These are phyloP conservation scores for Amaurobius ferox DNA, from an alignment of 2,888 invertebrate species.

Conservation along the genomic window DNA sequence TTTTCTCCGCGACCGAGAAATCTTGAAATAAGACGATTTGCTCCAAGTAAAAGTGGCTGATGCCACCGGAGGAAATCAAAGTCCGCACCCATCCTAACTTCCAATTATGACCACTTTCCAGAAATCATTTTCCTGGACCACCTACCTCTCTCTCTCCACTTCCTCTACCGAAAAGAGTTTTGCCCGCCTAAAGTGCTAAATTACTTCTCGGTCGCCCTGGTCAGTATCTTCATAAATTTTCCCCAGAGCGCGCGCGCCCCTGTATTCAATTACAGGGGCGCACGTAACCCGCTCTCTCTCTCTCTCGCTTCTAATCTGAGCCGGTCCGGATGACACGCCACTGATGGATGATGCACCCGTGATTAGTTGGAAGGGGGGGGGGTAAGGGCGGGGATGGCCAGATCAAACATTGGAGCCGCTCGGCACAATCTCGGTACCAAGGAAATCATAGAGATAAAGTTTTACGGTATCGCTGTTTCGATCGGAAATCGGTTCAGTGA, in stretches of 20 bases:
- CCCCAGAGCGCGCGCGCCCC: slow-evolving; percentile 22
- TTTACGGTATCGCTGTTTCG: neutral
- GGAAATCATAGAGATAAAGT: neutral
- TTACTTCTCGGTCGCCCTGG: slow-evolving; percentile 66
- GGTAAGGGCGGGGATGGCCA: neutral
- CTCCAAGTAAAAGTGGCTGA: neutral
- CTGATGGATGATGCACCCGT: slow-evolving; percentile 9
- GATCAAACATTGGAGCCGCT: slow-evolving; percentile 8
- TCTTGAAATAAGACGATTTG: neutral
- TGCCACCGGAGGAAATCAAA: slow-evolving; percentile 6
- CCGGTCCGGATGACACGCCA: slow-evolving; percentile 6
- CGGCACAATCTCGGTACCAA: neutral
- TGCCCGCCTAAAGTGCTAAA: slow-evolving; percentile 42
- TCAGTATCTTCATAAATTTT: slow-evolving; percentile 69
- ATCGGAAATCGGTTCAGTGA: slow-evolving; percentile 8
- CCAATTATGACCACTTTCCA: slow-evolving; percentile 7
- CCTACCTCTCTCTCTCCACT: neutral
- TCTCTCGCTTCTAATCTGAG: neutral
- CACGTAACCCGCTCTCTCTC: neutral
- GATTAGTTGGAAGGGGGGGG: neutral
- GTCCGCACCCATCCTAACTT: neutral
- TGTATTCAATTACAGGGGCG: slow-evolving; percentile 18
- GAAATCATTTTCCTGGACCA: slow-evolving; percentile 5
- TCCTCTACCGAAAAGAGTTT: neutral
- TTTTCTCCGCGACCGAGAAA: no score